phyloP scores from a whole-genome alignment of 2,888 invertebrate species.

The Mesochorus sp. region DNA sequence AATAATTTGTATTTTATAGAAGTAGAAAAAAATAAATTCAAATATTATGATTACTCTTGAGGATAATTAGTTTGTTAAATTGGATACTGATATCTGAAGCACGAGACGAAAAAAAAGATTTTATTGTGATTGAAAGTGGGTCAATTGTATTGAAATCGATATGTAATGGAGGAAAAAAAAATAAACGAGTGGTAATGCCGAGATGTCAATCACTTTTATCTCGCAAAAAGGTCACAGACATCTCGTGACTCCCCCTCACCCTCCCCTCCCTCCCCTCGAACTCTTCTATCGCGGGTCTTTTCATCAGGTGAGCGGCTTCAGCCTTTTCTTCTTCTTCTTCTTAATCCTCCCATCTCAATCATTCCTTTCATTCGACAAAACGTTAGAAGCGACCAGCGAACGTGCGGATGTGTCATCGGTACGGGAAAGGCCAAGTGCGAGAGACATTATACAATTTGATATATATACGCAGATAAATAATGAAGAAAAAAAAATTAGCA shows the following conservation, averaged over 20 bases:
- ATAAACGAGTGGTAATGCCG: conserved; percentile 5
- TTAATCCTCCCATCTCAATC: conserved; percentile 54
- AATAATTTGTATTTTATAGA: no score
- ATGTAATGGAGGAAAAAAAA: not conserved
- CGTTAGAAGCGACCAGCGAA: conserved; percentile 35
- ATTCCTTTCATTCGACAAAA: conserved; percentile 58
- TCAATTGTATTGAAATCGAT: not conserved
- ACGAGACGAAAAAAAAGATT: conserved; percentile 1
- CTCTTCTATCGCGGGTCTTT: conserved; percentile 21
- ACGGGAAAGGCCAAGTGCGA: conserved; percentile 17
- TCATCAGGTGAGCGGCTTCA: conserved; percentile 28
- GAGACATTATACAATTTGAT: not conserved
- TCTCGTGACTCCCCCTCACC: conserved; percentile 15
- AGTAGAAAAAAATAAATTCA: no score
- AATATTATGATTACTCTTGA: no score
- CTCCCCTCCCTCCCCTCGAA: no score
- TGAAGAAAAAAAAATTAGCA: no score
- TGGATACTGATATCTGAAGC: no score
- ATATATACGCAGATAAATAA: not conserved
- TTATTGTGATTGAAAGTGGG: not conserved
- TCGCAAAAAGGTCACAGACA: conserved; percentile 29
- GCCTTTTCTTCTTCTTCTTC: conserved; percentile 15
- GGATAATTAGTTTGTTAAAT: no score
- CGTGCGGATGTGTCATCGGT: conserved; percentile 45
- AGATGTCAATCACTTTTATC: conserved; percentile 43